phyloP scores from a whole-genome alignment of 1,140 invertebrate species.

The Andricus grossulariae region DNA sequence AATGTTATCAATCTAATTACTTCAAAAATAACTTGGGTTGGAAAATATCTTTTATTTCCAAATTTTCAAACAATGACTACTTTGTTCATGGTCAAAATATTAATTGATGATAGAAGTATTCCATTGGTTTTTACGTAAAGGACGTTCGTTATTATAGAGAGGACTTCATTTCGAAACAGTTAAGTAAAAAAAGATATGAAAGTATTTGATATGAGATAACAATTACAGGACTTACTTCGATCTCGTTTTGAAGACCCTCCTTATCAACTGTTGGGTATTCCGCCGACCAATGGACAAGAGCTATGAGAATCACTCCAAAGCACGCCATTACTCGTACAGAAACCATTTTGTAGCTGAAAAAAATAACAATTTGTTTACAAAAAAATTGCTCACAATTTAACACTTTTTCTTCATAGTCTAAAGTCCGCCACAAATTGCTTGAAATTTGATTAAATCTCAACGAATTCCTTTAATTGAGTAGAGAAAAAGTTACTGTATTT shows the following conservation, averaged over 20 bases:
- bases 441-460: too few relatives aligned
- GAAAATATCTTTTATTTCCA: not conserved
- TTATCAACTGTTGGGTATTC: slow-evolving; percentile 61
- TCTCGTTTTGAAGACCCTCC: slow-evolving; percentile 60
- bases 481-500: too few relatives aligned
- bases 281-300: slow-evolving; percentile 52
- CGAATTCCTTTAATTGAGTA: too few relatives aligned
- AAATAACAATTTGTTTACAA: not conserved
- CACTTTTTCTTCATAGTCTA: too few relatives aligned
- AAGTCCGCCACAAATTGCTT: too few relatives aligned
- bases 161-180: not conserved
- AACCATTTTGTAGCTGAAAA: slow-evolving; percentile 50
- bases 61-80: not conserved
- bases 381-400: too few relatives aligned
- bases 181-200: not conserved
- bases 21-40: not conserved
- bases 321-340: slow-evolving; percentile 49
- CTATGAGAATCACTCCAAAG: slow-evolving; percentile 50
- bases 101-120: not conserved
- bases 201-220: not conserved
- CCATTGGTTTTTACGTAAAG: not conserved
- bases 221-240: slow-evolving; percentile 62
- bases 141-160: not conserved
- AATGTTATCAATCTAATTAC: not conserved
- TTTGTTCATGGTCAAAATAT: not conserved